These are phyloP conservation scores for Mastacembelus armatus DNA, from an alignment of 2,797 vertebrate genomes.

Conservation along the genomic window DNA sequence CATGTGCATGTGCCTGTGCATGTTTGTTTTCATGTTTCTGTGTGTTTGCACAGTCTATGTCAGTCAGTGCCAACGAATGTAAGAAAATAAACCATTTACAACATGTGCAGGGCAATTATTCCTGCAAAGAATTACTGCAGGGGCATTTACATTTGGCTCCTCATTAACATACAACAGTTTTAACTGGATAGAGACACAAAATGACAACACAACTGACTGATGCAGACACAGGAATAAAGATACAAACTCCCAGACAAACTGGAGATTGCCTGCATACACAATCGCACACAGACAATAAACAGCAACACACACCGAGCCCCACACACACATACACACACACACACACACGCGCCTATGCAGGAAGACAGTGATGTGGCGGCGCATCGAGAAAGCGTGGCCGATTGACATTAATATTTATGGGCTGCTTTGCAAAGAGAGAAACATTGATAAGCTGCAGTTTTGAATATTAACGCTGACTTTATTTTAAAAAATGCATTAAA, in stretches of 20 bases:
- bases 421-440: slow-evolving; percentile 85
- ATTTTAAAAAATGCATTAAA: slow-evolving; percentile 82
- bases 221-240: slow-evolving; percentile 18
- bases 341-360: slow-evolving; percentile 7
- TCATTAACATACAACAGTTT: slow-evolving; percentile 2
- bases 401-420: slow-evolving; percentile 87
- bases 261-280: slow-evolving; percentile 31
- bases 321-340: slow-evolving; percentile 17
- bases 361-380: slow-evolving; percentile 25
- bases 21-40: not conserved
- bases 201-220: slow-evolving; percentile 1
- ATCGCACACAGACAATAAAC: slow-evolving; percentile 31
- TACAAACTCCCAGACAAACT: slow-evolving; percentile 35
- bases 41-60: slow-evolving; percentile 2
- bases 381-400: slow-evolving; percentile 67
- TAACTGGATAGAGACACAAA: slow-evolving; percentile 15
- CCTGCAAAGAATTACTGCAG: slow-evolving; percentile 79
- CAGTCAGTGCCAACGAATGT: not conserved
- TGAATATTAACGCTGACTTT: slow-evolving; percentile 86
- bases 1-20: not conserved
- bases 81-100: slow-evolving; percentile 81
- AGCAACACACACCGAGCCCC: slow-evolving; percentile 21
- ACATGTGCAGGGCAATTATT: slow-evolving; percentile 83
- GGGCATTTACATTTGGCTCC: slow-evolving; percentile 53
- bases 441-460: slow-evolving; percentile 85